A percentile compares a stretch with the other conserved stretches of the same genome.
Evolutionary conservation across 2,888 invertebrate genomes (phyloP).

Genomic region (Drosophila paramelanica): DNA sequence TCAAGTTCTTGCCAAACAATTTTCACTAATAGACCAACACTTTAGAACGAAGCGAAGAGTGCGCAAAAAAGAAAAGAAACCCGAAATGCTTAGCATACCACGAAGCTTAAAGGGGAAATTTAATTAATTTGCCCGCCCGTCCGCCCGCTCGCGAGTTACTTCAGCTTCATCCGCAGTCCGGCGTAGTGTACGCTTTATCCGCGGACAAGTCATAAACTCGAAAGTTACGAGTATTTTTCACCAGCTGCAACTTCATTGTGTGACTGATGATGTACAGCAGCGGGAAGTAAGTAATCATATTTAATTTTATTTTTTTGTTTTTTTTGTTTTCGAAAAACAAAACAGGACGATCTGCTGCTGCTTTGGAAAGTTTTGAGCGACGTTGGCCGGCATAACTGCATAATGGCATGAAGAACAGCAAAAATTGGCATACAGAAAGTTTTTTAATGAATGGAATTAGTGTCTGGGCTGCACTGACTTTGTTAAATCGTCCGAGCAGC

Average conservation of each 20-base stretch:
- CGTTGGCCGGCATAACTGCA: constrained; percentile 50
- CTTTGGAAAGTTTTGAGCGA: constrained; percentile 26
- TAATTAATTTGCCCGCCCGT: constrained; percentile 67
- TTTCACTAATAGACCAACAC: constrained; percentile 38
- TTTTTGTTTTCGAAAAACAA: constrained; percentile 28
- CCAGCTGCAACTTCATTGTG: constrained; percentile 79
- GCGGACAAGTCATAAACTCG: constrained; percentile 70
- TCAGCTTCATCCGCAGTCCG: constrained; percentile 24
- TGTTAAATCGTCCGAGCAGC: constrained; percentile 68
- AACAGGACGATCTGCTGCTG: constrained; percentile 10
- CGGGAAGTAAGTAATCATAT: constrained; percentile 67
- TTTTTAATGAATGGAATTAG: constrained; percentile 80
- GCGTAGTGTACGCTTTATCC: constrained; percentile 31
- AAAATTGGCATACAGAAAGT: constrained; percentile 79
- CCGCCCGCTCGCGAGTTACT: constrained; percentile 10
- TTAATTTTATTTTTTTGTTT: constrained; percentile 38
- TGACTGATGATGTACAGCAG: constrained; percentile 75
- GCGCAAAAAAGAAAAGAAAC: not conserved
- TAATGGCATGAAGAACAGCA: constrained; percentile 58
- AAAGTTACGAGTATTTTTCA: constrained; percentile 69
- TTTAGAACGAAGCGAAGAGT: not conserved
- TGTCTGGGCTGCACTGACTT: constrained; percentile 74
- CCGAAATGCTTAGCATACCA: constrained; percentile 60
- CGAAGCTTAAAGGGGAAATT: constrained; percentile 60
- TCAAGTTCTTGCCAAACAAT: constrained; percentile 29